Evolutionary conservation across 1,140 invertebrate genomes (phyloP), one percentile per base, ranked within the genome.

Genomic region (Lerema accius): DNA sequence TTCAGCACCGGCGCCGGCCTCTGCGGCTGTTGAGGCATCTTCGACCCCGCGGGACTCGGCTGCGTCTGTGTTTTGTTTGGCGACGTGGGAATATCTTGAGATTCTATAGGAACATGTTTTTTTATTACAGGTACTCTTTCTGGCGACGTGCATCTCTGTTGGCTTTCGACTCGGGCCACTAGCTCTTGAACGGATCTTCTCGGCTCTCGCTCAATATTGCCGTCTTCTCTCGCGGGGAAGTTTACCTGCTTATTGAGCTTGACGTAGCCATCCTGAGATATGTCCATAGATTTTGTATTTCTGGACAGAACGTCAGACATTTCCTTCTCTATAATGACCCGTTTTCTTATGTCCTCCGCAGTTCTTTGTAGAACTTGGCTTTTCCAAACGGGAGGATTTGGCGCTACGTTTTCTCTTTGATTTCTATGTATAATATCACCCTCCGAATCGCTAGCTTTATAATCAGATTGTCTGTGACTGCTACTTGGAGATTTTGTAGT

Each of bases 151-250:
- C 76, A 79, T 65, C 82, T 69, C 55, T 92, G 89, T 59, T 92
- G 84, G 55, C 91, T 85, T 76, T 93, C 92, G 14, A 93, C 92
- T 75, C 91, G 86, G 2, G 92, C 93, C 19, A 93, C 92, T 63
- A 94, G 78, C 73, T 94, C 93, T 73, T 93, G 92, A 0, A 94
- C 93, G 0, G 92, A 92, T 73, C 89, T 92, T 64, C 92, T 77
- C 3, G 86, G 76, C 49, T 82, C 80, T 50, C 78, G 73, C 45
- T 84, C 84, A 26, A 78, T 39, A 16, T 65, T 70, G 51, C 51
- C 66, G 16, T 80, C 79, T 49, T 85, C 78, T 63, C 67, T 66
- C 1, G 39, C 16, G 17, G 69, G 71, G 68, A 83, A 78, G 48
- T 67, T 76, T 3, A 66, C 51, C 72, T 89, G 86, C 67, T 89